phyloP scores from a whole-genome alignment of 1,140 invertebrate species.

The Drosophila arizonae region DNA sequence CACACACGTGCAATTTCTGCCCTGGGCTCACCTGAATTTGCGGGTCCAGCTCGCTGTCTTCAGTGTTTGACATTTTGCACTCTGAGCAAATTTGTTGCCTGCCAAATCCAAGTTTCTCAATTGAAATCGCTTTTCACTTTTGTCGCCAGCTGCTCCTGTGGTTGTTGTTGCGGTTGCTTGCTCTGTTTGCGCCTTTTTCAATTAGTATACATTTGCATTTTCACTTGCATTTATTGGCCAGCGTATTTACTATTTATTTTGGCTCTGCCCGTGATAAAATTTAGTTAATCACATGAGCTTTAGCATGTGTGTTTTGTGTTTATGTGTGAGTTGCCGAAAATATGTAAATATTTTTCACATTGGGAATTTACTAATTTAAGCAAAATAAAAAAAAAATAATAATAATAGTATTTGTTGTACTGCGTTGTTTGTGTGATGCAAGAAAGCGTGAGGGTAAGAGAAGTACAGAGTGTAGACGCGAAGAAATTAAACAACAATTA shows the following conservation, averaged over 20 bases:
- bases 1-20: slow-evolving; percentile 42
- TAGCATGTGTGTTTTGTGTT: slow-evolving; percentile 1
- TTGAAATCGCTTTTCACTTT: slow-evolving; percentile 47
- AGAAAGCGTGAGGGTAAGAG: slow-evolving; percentile 4
- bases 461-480: slow-evolving; percentile 17
- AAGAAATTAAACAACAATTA: slow-evolving; percentile 10
- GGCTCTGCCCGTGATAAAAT: slow-evolving; percentile 26
- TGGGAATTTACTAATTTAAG: slow-evolving; percentile 42
- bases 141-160: slow-evolving; percentile 21
- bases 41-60: slow-evolving; percentile 84
- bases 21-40: slow-evolving; percentile 84
- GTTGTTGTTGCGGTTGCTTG: not conserved
- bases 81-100: slow-evolving; percentile 31
- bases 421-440: slow-evolving; percentile 27
- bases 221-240: slow-evolving; percentile 44
- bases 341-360: slow-evolving; percentile 62
- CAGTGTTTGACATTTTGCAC: slow-evolving; percentile 67
- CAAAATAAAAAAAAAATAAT: slow-evolving; percentile 11
- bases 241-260: slow-evolving; percentile 17
- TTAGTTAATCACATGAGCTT: slow-evolving; percentile 13
- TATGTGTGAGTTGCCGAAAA: slow-evolving; percentile 35
- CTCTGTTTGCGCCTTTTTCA: slow-evolving; percentile 40
- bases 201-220: slow-evolving; percentile 51
- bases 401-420: slow-evolving; percentile 32
- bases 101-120: slow-evolving; percentile 32